Base-by-base conservation (phyloP, 1,140 invertebrate species). In the Pogonomyrmex californicus region DNA sequence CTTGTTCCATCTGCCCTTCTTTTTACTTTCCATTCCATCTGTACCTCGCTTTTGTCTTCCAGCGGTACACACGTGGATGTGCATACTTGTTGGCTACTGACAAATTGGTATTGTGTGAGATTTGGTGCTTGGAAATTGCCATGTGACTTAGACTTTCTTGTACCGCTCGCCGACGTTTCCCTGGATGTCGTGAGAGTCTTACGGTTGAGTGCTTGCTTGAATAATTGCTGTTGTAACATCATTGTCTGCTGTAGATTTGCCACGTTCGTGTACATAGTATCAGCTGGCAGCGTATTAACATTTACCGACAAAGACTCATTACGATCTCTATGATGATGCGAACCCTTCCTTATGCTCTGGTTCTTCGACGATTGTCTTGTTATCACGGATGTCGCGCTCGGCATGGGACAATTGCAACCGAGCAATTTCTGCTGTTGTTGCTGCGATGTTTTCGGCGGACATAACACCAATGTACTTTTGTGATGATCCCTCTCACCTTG, bases 11-110 rank as follows among this genome's bases (percentile, higher is more conserved):
- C 98, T 2, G 97, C 96, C 70, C 97, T 95, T 44, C 97, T 96
- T 91, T 98, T 98, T 0, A 98, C 97, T 92, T 98, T 97, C 97
- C 97, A 98, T 86, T 97, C 97, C 97, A 97, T 97, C 71, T 95
- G 94, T 0, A 95, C 93, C 58, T 96, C 96, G 6, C 47, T 65
- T 5, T 94, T 94, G 4, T 94, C 95, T 33, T 95, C 94, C 6
- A 92, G 91, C 47, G 89, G 93, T 54, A 88, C 92, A 92, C 91
- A 93, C 3, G 91, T 90, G 14, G 93, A 92, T 0, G 89, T 87
- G 85, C 94, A 93, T 82, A 96, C 96, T 90, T 96, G 95, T 91
- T 96, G 96, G 78, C 96, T 96, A 38, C 96, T 96, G 12, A 96
- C 96, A 85, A 96, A 96, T 47, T 96, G 96, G 87, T 97, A 97